Base-by-base conservation (phyloP, 2,888 invertebrate species). In the Papilio gigon region DNA sequence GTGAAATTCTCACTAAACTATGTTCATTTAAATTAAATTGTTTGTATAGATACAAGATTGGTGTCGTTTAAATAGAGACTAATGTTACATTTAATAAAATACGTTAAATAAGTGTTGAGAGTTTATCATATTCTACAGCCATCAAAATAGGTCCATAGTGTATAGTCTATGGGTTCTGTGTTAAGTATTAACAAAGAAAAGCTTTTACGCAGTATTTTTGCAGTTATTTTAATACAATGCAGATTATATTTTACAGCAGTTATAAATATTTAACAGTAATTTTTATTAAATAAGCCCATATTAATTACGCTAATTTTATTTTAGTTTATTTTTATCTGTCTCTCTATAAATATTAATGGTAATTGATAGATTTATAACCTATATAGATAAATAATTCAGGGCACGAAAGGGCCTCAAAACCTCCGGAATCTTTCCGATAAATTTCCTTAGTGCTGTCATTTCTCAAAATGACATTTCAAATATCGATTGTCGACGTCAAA, bases 201-300 rank as follows among this genome's bases (percentile, higher is more conserved):
- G 25, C 27, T 50, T 27, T 50, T 27, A 27, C 50, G n/a, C 27
- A 27, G 50, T 50, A 50, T n/a, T 50, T 50, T 50, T 50, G 50
- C 50, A 50, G 11, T 27, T 50, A 50, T 50, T 25, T 50, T 50
- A 14, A 1, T 27, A 27, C 25, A 50, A n/a, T 27, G 20, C 22
- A 47, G 47, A 22, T 35, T 1, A 35, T 40, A 40, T 40, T 40
- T 40, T 40, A 40, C 40, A 40, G n/a, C 40, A 40, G 14, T n/a
- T 40, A n/a, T 5, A n/a, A 40, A 40, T 40, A 40, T 40, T 20
- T 47, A 47, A 17, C 4, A 22, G 20, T 22, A 22, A 47, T 44
- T 22, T 22, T 22, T 22, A 22, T 22, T 47, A 47, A 22, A 22
- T 47, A 42, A 42, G 12, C 6, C 42, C n/a, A 42, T 40, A n/a